phyloP scores from a whole-genome alignment of 2,888 invertebrate species.

The Trichogramma dendrolimi region DNA sequence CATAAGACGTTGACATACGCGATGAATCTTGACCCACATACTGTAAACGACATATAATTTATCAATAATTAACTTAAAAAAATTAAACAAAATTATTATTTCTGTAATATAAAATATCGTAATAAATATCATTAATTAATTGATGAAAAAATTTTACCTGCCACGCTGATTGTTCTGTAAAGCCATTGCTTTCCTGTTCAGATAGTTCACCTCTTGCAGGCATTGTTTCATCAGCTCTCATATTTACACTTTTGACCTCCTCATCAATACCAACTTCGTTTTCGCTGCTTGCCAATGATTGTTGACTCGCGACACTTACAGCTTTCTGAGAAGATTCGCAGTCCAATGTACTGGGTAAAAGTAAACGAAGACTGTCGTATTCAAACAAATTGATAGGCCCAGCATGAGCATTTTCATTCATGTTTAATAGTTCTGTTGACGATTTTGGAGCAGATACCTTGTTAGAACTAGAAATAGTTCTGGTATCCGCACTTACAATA shows the following conservation, averaged over 20 bases:
- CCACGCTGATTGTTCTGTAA: constrained; percentile 73
- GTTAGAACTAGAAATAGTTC: constrained; percentile 42
- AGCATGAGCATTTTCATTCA: constrained; percentile 49
- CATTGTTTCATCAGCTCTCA: constrained; percentile 82
- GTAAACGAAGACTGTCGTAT: constrained; percentile 54
- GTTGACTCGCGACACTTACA: constrained; percentile 49
- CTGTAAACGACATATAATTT: constrained; percentile 30
- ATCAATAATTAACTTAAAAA: background rate
- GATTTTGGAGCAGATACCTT: constrained; percentile 45
- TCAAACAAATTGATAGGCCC: constrained; percentile 54
- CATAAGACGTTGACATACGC: constrained; percentile 59
- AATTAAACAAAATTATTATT: constrained; percentile 2
- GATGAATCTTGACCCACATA: constrained; percentile 61
- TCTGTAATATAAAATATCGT: background rate
- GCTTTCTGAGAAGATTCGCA: constrained; percentile 51
- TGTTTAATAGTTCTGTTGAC: constrained; percentile 46
- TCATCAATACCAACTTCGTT: constrained; percentile 48
- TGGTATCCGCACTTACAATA: constrained; percentile 44
- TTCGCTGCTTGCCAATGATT: constrained; percentile 49
- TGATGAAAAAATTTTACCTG: constrained; percentile 55
- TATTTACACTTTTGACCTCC: constrained; percentile 61
- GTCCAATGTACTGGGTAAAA: constrained; percentile 51
- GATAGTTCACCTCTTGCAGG: constrained; percentile 82
- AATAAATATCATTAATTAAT: background rate
- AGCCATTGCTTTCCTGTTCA: constrained; percentile 81